These are phyloP conservation scores for Gavia stellata DNA, from an alignment of 2,113 vertebrate genomes.

Conservation along the genomic window DNA sequence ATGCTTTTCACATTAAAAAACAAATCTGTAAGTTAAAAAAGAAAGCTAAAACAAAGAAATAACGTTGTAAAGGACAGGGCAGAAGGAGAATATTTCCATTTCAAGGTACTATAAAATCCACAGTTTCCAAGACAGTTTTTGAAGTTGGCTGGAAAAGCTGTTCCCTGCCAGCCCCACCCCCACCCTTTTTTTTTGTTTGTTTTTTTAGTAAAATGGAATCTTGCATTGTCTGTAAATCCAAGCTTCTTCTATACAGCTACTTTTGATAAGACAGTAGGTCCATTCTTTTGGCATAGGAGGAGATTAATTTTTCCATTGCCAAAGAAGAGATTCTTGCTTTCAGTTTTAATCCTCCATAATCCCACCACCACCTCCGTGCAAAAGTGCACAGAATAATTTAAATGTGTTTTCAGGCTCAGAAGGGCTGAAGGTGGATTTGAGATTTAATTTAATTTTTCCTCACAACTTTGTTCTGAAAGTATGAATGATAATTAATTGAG, in stretches of 20 bases:
- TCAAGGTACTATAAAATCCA: not conserved
- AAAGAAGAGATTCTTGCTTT: not conserved
- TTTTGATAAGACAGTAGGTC: not conserved
- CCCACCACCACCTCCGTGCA: not conserved
- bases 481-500: not conserved
- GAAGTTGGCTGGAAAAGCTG: not conserved
- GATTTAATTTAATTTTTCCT: slow-evolving; percentile 23
- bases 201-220: not conserved
- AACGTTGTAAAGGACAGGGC: not conserved
- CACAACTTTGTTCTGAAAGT: not conserved
- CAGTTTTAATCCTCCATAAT: slow-evolving; percentile 28
- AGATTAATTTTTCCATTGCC: not conserved
- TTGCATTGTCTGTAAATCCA: not conserved
- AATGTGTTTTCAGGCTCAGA: not conserved
- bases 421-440: not conserved
- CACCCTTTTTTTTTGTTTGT: not conserved
- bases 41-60: not conserved
- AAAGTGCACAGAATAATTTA: not conserved
- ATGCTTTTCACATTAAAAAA: not conserved
- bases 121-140: not conserved
- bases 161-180: fast-evolving
- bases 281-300: not conserved
- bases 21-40: not conserved
- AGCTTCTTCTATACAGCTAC: not conserved
- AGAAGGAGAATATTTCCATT: not conserved